Conservation (phyloP, 1,140 invertebrate species). For the Lanistes nyassanus region DNA sequence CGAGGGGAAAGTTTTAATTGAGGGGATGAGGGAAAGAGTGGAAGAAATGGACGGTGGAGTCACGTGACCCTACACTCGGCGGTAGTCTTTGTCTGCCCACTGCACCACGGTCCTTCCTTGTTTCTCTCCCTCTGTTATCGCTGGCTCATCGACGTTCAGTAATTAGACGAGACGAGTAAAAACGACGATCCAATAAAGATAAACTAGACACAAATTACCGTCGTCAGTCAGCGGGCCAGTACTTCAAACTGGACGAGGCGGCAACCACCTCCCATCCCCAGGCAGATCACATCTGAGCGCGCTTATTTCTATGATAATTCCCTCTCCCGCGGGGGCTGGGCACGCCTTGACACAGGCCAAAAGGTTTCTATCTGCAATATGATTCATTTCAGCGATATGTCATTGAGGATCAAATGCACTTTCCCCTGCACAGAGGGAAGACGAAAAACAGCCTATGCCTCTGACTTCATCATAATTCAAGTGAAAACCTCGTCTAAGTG, state of each 20-base stretch:
- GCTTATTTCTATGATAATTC: slow-evolving; percentile 40
- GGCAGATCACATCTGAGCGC: slow-evolving; percentile 14
- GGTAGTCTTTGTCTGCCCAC: too few species aligned
- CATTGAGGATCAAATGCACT: slow-evolving; percentile 32
- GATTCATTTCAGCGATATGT: slow-evolving; percentile 38
- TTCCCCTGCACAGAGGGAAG: slow-evolving; percentile 17
- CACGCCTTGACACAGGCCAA: slow-evolving; percentile 30
- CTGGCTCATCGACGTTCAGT: slow-evolving; percentile 28
- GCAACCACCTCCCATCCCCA: background rate
- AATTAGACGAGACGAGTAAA: slow-evolving; percentile 27
- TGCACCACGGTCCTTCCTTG: too few species aligned
- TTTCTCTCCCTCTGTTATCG: slow-evolving; percentile 7
- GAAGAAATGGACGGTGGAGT: slow-evolving; percentile 3
- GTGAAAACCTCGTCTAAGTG: slow-evolving; percentile 28
- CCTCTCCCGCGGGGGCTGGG: slow-evolving; percentile 20
- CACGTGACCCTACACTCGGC: too few species aligned
- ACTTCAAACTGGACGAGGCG: slow-evolving; percentile 25
- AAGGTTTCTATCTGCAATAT: slow-evolving; percentile 35
- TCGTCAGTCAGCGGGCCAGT: slow-evolving; percentile 20
- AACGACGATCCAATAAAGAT: slow-evolving; percentile 36
- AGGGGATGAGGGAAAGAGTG: slow-evolving; percentile 12
- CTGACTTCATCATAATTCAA: slow-evolving; percentile 33
- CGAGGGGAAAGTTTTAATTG: slow-evolving; percentile 9
- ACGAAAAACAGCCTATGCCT: slow-evolving; percentile 14
- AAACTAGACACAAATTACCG: slow-evolving; percentile 29